These are phyloP conservation scores for Nephrotoma flavescens DNA, from an alignment of 2,888 invertebrate genomes.

Conservation along the genomic window DNA sequence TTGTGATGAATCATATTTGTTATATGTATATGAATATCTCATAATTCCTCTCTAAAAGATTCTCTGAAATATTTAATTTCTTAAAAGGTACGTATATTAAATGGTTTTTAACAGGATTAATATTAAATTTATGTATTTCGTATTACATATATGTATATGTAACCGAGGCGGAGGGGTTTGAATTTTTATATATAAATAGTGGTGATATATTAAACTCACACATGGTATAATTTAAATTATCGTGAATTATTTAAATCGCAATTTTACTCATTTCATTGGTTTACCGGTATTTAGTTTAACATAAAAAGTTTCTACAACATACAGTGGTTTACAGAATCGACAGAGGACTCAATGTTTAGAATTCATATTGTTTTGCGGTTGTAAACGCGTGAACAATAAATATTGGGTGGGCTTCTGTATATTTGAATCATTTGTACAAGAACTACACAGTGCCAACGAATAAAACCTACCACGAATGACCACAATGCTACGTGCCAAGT, in stretches of 20 bases:
- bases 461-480: not conserved
- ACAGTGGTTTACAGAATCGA: not conserved
- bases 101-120: not conserved
- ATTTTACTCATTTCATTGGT: not conserved
- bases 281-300: too few relatives aligned
- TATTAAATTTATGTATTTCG: not conserved
- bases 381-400: not conserved
- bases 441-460: not conserved
- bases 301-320: not conserved
- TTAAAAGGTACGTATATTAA: not conserved
- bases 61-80: not conserved
- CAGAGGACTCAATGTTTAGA: not conserved
- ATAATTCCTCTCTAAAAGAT: not conserved
- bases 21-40: not conserved
- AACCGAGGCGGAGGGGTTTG: not conserved
- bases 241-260: not conserved
- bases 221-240: not conserved
- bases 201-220: not conserved
- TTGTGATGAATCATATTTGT: not conserved
- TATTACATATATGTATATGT: not conserved
- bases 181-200: not conserved
- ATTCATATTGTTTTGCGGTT: not conserved
- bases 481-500: not conserved
- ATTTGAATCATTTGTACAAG: not conserved
- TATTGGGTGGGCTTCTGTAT: not conserved